Conservation (phyloP, 2,113 vertebrate genomes). For the Excalfactoria chinensis region DNA sequence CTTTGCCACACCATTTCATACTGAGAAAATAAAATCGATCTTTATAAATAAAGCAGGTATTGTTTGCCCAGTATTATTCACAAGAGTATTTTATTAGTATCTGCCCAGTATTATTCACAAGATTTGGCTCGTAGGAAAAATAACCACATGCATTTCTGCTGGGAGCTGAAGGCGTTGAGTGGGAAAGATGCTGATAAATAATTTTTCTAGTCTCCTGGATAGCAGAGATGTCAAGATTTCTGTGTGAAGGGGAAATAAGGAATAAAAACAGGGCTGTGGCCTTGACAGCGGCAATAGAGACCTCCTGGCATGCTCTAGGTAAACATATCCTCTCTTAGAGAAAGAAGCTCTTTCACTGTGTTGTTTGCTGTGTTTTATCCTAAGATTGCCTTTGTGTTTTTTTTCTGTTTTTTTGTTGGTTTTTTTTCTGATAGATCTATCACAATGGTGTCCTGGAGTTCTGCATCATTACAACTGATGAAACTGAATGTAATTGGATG, state of each 20-base stretch:
- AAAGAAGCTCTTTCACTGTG: background rate
- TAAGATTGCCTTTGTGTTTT: background rate
- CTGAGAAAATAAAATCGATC: background rate
- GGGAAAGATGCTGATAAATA: background rate
- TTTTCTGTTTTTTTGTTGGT: background rate
- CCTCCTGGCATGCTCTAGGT: background rate
- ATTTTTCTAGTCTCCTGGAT: background rate
- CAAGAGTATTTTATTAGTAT: background rate
- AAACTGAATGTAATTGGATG: slow-evolving; percentile 99
- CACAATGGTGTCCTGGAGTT: slow-evolving; percentile 92
- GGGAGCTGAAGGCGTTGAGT: background rate
- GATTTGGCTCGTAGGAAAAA: background rate
- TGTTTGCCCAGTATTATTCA: background rate
- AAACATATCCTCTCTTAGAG: background rate
- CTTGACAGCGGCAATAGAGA: background rate
- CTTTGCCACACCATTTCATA: background rate
- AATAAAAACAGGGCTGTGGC: background rate
- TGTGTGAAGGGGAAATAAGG: background rate
- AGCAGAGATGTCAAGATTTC: background rate
- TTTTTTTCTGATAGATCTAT: slow-evolving; percentile 84
- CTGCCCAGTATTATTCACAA: background rate
- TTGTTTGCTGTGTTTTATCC: background rate
- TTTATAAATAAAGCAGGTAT: background rate
- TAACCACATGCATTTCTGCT: background rate
- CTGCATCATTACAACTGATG: slow-evolving; percentile 90